Percentiles rank a stretch among this genome's conserved stretches.
These are phyloP conservation scores for Peromyscus aztecus DNA, from an alignment of 2,797 vertebrate genomes.

Conservation along the genomic window DNA sequence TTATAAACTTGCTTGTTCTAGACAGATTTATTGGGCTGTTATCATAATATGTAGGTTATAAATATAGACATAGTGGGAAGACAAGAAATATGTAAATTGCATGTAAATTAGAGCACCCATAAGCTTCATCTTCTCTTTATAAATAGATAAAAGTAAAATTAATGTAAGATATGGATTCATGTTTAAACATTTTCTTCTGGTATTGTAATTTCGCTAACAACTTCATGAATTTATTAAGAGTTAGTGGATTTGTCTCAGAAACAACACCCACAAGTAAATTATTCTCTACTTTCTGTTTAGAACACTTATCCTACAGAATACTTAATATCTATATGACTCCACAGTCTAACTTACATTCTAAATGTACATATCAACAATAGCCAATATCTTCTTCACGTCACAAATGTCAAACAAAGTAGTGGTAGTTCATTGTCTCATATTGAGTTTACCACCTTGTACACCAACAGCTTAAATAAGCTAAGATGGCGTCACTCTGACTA, in stretches of 20 bases:
- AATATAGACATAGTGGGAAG: background rate
- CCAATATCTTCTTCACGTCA: background rate
- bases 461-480: background rate
- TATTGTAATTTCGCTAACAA: background rate
- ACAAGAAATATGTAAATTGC: background rate
- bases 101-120: background rate
- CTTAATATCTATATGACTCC: background rate
- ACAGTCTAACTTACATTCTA: background rate
- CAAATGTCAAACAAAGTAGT: background rate
- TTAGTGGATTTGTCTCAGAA: constrained; percentile 4
- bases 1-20: background rate
- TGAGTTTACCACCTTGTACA: background rate
- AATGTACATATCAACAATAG: background rate
- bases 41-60: background rate
- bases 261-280: background rate
- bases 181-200: background rate
- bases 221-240: background rate
- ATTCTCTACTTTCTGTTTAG: background rate
- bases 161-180: background rate
- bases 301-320: background rate
- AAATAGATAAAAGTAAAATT: background rate
- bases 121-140: background rate
- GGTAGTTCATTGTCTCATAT: background rate
- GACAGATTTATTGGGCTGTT: background rate
- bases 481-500: background rate